phyloP scores from a whole-genome alignment of 2,888 invertebrate species.

The Eueremaeus valkanovi region DNA sequence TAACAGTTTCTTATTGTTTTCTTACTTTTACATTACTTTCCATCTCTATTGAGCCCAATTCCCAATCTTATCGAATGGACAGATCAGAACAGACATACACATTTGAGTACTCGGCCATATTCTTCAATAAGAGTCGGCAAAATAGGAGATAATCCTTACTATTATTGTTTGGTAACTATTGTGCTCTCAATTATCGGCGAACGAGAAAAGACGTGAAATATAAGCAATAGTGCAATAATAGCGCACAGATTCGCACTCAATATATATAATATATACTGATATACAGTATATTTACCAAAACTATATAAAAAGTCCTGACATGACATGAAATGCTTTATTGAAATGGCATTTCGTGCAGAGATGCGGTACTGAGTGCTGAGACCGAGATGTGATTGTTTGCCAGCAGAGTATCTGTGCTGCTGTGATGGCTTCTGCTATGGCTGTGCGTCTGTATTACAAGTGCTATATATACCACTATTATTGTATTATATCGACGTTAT shows the following conservation, averaged over 20 bases:
- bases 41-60: neutral
- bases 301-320: conserved; percentile 26
- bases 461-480: neutral
- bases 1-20: conserved; percentile 6
- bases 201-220: conserved; percentile 31
- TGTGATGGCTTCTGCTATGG: neutral
- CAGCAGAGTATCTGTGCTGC: neutral
- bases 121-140: neutral
- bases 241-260: conserved; percentile 20
- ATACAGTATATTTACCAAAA: neutral
- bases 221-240: conserved; percentile 20
- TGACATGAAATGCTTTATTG: conserved; percentile 32
- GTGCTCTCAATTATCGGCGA: conserved; percentile 18
- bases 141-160: conserved; percentile 1
- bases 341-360: conserved; percentile 28
- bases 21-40: neutral
- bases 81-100: neutral
- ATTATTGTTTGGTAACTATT: conserved; percentile 17
- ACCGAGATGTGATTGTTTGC: conserved; percentile 24
- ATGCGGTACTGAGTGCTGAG: conserved; percentile 11
- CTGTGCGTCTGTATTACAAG: neutral
- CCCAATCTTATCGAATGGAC: neutral
- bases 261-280: conserved; percentile 21
- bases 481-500: conserved; percentile 24
- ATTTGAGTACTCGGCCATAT: too few species aligned